phyloP scores from a whole-genome alignment of 92 coral and sea anemone species.

The Muricea muricata region DNA sequence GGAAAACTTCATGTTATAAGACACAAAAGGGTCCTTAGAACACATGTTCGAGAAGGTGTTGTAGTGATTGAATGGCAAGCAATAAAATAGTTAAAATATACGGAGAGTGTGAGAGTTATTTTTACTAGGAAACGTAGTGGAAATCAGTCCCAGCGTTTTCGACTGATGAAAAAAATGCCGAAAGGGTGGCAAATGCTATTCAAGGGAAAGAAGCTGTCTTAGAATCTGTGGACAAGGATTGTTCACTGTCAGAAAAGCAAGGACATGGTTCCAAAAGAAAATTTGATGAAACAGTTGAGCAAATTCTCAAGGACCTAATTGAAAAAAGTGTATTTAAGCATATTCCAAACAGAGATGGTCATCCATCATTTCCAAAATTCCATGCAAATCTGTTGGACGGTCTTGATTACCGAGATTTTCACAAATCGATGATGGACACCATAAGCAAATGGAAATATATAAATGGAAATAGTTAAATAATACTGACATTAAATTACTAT shows the following conservation, averaged over 20 bases:
- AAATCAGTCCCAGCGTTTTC: too few relatives aligned
- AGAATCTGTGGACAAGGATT: slow-evolving; percentile 58
- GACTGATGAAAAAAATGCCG: too few relatives aligned
- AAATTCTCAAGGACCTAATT: slow-evolving; percentile 51
- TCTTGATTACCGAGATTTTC: slow-evolving; percentile 13
- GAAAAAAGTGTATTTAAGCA: slow-evolving; percentile 38
- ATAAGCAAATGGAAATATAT: background rate
- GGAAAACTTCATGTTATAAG: too few relatives aligned
- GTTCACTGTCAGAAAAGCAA: slow-evolving; percentile 33
- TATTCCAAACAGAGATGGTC: slow-evolving; percentile 46
- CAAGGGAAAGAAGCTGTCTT: slow-evolving; percentile 43
- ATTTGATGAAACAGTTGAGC: slow-evolving; percentile 33
- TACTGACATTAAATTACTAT: too few relatives aligned
- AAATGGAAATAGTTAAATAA: too few relatives aligned
- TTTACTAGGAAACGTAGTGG: too few relatives aligned
- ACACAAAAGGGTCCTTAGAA: too few relatives aligned
- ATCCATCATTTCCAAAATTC: slow-evolving; percentile 50
- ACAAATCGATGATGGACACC: background rate
- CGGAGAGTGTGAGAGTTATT: too few relatives aligned
- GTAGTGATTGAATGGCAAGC: too few relatives aligned
- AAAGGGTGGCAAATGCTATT: too few relatives aligned
- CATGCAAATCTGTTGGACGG: background rate
- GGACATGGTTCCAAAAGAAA: slow-evolving; percentile 41
- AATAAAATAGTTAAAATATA: too few relatives aligned
- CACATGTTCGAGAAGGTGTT: too few relatives aligned